phyloP scores from a whole-genome alignment of 1,140 invertebrate genomes.

The roundworm (Caenorhabditis elegans) region DNA sequence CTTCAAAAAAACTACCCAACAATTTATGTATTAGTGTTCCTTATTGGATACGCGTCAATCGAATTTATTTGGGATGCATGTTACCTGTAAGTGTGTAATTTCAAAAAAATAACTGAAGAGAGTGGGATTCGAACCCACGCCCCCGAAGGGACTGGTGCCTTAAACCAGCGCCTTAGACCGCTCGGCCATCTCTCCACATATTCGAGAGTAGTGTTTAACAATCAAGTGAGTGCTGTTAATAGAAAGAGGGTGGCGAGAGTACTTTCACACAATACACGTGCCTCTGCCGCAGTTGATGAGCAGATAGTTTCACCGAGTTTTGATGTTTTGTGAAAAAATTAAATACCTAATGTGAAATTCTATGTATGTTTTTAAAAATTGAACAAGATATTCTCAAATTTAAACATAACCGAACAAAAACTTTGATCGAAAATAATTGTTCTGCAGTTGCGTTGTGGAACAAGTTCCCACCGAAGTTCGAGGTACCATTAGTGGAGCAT shows the following conservation, averaged over 20 bases:
- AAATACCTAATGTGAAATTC: too few species aligned
- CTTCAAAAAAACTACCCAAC: not conserved
- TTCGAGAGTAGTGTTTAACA: too few species aligned
- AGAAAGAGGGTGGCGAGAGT: too few species aligned
- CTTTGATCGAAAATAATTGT: not conserved
- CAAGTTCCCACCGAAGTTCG: slow-evolving; percentile 3
- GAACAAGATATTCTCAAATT: too few species aligned
- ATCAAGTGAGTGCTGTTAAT: too few species aligned
- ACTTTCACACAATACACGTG: too few species aligned
- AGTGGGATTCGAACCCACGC: slow-evolving; percentile 98
- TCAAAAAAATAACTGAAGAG: slow-evolving; percentile 69
- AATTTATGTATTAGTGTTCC: not conserved
- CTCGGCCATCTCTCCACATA: slow-evolving; percentile 83
- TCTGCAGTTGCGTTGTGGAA: not conserved
- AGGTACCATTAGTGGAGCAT: slow-evolving; percentile 9
- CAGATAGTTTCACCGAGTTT: too few species aligned
- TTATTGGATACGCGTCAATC: not conserved
- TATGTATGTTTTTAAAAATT: too few species aligned
- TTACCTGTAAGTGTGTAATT: not conserved
- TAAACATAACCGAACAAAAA: too few species aligned
- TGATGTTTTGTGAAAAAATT: too few species aligned
- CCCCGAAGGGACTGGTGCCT: slow-evolving; percentile 96
- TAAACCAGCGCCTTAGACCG: slow-evolving; percentile 99
- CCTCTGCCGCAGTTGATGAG: too few species aligned
- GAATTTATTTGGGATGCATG: slow-evolving; percentile 12